Evolutionary conservation across 2,113 vertebrate species (phyloP), one percentile per base, ranked within the genome.

Genomic region (Rostratula benghalensis): DNA sequence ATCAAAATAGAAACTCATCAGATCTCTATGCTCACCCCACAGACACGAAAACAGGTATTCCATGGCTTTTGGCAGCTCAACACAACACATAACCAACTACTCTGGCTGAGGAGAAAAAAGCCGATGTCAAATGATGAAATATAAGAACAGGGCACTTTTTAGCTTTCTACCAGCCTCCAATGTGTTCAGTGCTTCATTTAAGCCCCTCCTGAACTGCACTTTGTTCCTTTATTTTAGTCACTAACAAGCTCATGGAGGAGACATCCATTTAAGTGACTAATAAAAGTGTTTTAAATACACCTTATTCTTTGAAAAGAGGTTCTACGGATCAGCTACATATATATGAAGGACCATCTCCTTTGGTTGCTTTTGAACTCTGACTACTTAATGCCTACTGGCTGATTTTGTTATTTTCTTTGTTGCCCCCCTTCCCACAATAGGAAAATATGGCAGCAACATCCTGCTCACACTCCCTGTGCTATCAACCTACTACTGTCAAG

Each of bases 71-170:
- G 79, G 30, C 30, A 56, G 39, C 7, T 23, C 27, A 77, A 13
- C 18, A 41, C 21, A 74, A 65, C 11, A 80, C 30, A 89, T 87
- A 76, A 83, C 3, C 25, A 57, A 13, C 27, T 46, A 46, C 8
- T 19, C 4, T 1, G 1, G 7, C 37, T 25, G 67, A 71, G 5
- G 4, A 7, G 1, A 2, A 60, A 71, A 85, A 69, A 11, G 21
- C 7, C 31, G 76, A 1, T 14, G 14, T 33, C 23, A 74, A 67
- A 81, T 51, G 11, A 81, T 6, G 15, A 79, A 65, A 46, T 56
- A 24, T 2, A 79, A 63, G 28, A 90, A 80, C 2, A 68, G 25
- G 13, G 5, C n/a, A 51, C 3, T 67, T 51, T 11, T 69, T 46
- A 56, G 5, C 23, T 76, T 85, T 80, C 61, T 53, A 46, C 11